Percentiles rank a stretch among this genome's conserved stretches.
These are phyloP conservation scores for Panzeria rudis DNA, from an alignment of 2,888 invertebrate genomes.

Conservation along the genomic window DNA sequence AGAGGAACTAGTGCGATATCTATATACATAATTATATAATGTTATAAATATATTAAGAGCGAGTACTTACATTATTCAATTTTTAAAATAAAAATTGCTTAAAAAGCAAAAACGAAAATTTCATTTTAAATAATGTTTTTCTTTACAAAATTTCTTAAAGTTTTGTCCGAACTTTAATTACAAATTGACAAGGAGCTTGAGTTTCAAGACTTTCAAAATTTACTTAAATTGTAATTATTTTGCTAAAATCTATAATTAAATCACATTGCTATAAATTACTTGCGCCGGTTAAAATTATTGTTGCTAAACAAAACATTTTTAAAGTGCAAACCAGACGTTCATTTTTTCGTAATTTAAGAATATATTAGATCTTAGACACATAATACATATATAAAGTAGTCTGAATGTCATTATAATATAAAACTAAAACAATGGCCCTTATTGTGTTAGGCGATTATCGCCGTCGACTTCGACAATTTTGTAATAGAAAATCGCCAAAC, in stretches of 20 bases:
- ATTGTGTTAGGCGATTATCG: too few species aligned
- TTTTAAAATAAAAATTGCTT: not conserved
- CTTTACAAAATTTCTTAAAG: not conserved
- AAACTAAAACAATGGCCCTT: not conserved
- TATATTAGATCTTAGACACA: not conserved
- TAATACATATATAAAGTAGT: not conserved
- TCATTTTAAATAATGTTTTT: not conserved
- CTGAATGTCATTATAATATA: not conserved
- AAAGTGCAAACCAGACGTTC: slow-evolving; percentile 4
- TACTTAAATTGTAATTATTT: slow-evolving; percentile 6
- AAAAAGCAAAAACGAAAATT: not conserved
- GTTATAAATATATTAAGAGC: not conserved
- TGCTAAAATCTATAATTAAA: not conserved
- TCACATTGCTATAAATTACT: slow-evolving; percentile 25
- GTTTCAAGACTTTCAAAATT: slow-evolving; percentile 3
- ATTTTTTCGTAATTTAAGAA: not conserved
- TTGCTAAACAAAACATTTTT: not conserved
- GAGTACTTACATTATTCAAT: not conserved
- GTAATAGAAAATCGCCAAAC: too few species aligned
- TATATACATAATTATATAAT: not conserved
- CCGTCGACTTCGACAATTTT: too few species aligned
- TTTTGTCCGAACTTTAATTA: not conserved
- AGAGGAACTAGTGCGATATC: too few species aligned
- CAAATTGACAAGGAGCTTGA: not conserved
- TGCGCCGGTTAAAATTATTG: not conserved